Base-by-base conservation (phyloP, 2,113 vertebrate genomes). In the Phaethornis superciliosus region DNA sequence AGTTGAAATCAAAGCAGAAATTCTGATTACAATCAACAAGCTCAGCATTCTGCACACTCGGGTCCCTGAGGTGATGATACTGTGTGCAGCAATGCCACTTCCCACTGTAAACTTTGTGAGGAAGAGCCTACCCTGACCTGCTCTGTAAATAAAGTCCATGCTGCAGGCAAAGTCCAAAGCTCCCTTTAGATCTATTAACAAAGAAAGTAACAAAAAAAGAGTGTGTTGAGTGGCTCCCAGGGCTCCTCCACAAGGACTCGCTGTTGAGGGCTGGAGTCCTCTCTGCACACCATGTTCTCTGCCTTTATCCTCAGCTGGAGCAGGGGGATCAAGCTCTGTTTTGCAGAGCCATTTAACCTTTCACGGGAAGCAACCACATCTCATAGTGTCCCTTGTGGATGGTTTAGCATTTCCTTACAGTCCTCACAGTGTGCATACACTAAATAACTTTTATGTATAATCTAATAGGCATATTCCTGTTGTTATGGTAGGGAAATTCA, bases 111-210 rank as follows among this genome's bases (percentile, higher is more conserved):
- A 49, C 77, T 92, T 19, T 6, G 60, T 54, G 58, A 94, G 80
- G 80, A 32, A 60, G 44, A 90, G 56, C 72, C 62, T 81, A 89
- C 62, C 62, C 77, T 85, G 88, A 69, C 74, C 90, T 58, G 52
- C 58, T 89, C 62, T 79, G 3, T 51, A 81, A 79, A 90, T 70
- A 86, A 75, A 90, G 83, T 23, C 88, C 19, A 1, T 33, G 80
- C 52, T 85, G 56, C 49, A 26, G 58, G 88, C 77, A 86, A 89
- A 94, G 49, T 72, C 72, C 52, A 6, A 46, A 84, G 79, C 86
- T 52, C 56, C 47, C 56, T 90, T 78, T 49, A 72, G 90, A 70
- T 89, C 92, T 89, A 87, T 92, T 92, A 86, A 93, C 81, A 90
- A 86, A 94, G 92, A 15, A 87, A 55, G 79, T 75, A 80, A 95